Evolutionary conservation across 2,113 vertebrate genomes (phyloP), one percentile per base, ranked within the genome.

Genomic region (Marmota flaviventris): DNA sequence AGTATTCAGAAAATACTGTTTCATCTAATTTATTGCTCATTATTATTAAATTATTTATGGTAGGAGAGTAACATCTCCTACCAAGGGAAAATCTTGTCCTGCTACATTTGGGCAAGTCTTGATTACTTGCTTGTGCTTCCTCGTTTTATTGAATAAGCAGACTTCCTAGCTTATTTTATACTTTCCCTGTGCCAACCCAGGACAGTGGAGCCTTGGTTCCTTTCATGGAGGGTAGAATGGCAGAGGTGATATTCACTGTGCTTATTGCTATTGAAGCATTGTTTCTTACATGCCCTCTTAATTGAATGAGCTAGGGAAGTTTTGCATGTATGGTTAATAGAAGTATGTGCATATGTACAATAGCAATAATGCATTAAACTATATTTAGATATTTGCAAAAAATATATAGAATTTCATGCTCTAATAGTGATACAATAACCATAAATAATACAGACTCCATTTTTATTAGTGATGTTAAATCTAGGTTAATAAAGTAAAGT

Each of bases 391-490:
- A 10, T 18, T 85, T 87, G 24, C 6, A 87, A 61, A 45, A 85
- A 39, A 34, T 48, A 51, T 69, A 4, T 16, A 42, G 24, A 29
- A 76, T 51, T 73, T 22, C 48, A 53, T 94, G 4, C 1, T 81
- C 42, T 37, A 70, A n/a, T 17, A 75, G 3, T 70, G 56, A 91
- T 91, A 37, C 32, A 87, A 51, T 51, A 87, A 34, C 48, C 22
- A 32, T 56, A 65, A 51, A 1, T 76, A 67, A 18, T 18, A 76
- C 14, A 0, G 5, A 77, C 22, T 48, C 22, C 2, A 9, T 79
- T 84, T 97, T 84, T 12, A 76, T 67, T 61, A 94, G 12, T 70
- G 32, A 65, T 65, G 12, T 69, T 91, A 82, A 77, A 69, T 42
- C 42, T 67, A 56, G 27, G 45, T 69, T 93, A 86, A 42, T 29